Conservation (phyloP, 2,113 vertebrate species). For the Brachypodius melanocephalos region DNA sequence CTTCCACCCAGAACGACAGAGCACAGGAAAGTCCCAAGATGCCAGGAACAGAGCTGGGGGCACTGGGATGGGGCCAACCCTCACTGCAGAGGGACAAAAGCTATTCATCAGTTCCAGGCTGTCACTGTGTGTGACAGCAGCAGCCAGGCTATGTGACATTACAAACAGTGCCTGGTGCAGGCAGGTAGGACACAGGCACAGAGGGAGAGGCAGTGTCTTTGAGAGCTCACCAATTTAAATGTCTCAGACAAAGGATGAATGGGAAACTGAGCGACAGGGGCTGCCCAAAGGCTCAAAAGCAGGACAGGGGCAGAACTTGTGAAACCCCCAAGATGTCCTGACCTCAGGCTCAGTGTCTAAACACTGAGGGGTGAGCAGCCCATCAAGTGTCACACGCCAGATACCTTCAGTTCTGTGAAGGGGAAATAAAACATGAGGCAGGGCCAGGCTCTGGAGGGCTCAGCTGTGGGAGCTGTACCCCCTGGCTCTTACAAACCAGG, state of each 20-base stretch:
- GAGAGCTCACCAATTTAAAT: not conserved
- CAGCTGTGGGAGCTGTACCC: not conserved
- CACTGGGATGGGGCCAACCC: not conserved
- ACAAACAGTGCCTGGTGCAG: not conserved
- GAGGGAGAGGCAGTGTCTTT: not conserved
- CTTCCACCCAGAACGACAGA: not conserved
- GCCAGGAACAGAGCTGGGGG: not conserved
- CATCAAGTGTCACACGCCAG: not conserved
- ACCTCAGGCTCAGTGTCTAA: not conserved
- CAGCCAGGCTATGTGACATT: not conserved
- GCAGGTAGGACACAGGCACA: not conserved
- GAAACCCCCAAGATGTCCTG: not conserved
- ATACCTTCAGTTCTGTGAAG: not conserved
- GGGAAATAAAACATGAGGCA: not conserved
- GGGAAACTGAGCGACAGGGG: not conserved
- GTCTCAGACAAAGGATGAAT: not conserved
- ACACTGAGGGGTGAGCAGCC: not conserved
- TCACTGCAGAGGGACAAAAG: not conserved
- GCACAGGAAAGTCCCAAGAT: accelerated
- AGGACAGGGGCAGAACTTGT: not conserved
- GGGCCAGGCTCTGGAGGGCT: not conserved
- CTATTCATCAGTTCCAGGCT: not conserved
- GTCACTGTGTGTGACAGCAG: not conserved
- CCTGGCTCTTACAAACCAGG: not conserved
- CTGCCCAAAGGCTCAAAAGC: not conserved